phyloP scores from a whole-genome alignment of 2,888 invertebrate species.

The Saturnia japonica region DNA sequence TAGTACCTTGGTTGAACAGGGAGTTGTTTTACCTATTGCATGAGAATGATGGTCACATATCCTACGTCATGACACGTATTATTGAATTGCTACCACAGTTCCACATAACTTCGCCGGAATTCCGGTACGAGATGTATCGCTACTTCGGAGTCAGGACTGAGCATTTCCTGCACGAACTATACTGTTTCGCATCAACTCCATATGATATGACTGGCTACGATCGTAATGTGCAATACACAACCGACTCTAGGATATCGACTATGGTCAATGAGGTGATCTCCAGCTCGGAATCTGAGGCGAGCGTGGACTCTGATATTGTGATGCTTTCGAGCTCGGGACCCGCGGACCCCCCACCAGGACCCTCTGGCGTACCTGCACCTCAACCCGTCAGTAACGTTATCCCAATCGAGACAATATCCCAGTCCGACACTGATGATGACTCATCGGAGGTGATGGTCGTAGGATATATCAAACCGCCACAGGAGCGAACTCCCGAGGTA shows the following conservation, averaged over 20 bases:
- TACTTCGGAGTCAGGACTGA: conserved; percentile 87
- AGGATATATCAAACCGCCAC: conserved; percentile 85
- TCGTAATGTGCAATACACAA: conserved; percentile 85
- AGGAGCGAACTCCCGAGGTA: conserved; percentile 85
- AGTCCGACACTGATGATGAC: conserved; percentile 74
- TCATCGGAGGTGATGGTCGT: conserved; percentile 83
- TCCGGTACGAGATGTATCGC: conserved; percentile 85
- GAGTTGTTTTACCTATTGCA: conserved; percentile 90
- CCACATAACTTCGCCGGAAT: conserved; percentile 86
- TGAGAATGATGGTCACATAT: conserved; percentile 83
- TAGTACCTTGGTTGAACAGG: conserved; percentile 94
- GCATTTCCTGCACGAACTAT: conserved; percentile 95
- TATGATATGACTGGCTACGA: conserved; percentile 93
- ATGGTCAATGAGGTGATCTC: conserved; percentile 80
- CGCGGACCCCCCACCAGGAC: conserved; percentile 36
- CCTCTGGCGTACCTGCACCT: conserved; percentile 34
- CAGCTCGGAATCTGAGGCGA: conserved; percentile 63
- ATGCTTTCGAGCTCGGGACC: conserved; percentile 61
- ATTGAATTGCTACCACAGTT: conserved; percentile 85
- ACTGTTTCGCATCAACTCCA: conserved; percentile 92
- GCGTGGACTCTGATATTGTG: conserved; percentile 65
- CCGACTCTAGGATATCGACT: conserved; percentile 77
- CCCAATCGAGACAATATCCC: conserved; percentile 74
- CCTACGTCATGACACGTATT: conserved; percentile 86
- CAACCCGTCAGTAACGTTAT: conserved; percentile 50